Percentiles rank a stretch among this genome's conserved stretches.
Conservation (phyloP, 2,888 invertebrate species). For the Brachypalpus laphriformis region DNA sequence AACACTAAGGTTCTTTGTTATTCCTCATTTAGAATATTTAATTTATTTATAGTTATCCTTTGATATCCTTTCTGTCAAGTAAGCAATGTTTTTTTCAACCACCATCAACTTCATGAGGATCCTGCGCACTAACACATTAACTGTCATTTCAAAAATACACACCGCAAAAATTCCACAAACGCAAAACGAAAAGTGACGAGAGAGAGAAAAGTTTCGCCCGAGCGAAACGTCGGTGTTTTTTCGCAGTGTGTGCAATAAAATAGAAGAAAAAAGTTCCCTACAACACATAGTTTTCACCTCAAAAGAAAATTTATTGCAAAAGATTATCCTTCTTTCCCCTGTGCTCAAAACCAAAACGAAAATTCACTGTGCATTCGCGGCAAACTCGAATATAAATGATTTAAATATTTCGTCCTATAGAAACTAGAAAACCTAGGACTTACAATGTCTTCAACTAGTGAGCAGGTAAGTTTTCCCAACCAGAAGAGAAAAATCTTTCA, state of each 20-base stretch:
- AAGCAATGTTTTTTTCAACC: conserved; percentile 1
- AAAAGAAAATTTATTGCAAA: conserved; percentile 11
- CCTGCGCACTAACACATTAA: conserved; percentile 57
- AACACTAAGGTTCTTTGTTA: too few species aligned
- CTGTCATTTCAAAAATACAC: conserved; percentile 73
- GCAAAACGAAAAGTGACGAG: conserved; percentile 65
- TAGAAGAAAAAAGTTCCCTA: conserved; percentile 33
- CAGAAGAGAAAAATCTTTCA: conserved; percentile 11
- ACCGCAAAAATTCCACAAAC: conserved; percentile 65
- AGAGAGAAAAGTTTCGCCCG: conserved; percentile 73
- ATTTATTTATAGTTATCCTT: neutral
- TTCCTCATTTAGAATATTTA: too few species aligned
- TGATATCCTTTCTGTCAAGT: conserved; percentile 48
- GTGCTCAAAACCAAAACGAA: conserved; percentile 1
- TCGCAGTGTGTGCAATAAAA: conserved; percentile 70
- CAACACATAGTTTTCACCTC: conserved; percentile 36
- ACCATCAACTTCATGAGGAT: conserved; percentile 57
- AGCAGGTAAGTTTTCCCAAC: conserved; percentile 62
- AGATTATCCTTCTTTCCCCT: neutral
- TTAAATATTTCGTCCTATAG: conserved; percentile 44
- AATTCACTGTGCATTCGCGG: conserved; percentile 41
- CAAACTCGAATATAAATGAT: conserved; percentile 59
- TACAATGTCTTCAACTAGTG: conserved; percentile 72
- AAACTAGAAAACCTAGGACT: conserved; percentile 53
- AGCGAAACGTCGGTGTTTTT: conserved; percentile 74